Evolutionary conservation across 2,888 invertebrate genomes (phyloP), one percentile per base, ranked within the genome.

Genomic region (Leptinotarsa haldemani): DNA sequence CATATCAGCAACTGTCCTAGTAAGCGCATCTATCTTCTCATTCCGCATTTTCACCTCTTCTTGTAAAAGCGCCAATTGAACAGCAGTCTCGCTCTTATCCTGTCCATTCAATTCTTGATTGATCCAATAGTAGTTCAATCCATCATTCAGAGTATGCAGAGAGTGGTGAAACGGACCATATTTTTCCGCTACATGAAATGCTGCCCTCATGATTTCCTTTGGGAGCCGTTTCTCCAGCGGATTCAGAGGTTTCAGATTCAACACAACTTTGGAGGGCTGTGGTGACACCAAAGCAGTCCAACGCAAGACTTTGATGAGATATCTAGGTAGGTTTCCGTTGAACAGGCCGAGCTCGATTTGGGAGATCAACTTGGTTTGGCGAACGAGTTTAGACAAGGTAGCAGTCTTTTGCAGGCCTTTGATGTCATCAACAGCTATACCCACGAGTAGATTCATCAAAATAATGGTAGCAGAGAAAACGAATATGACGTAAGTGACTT

Each of bases 391-490:
- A 0, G 94, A 94, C 1, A 95, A 88, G 0, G 94, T 95, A 0
- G 95, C 95, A 0, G 95, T 95, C 89, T 95, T 95, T 80, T 95
- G 93, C 16, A 95, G 87, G 0, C 95, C 95, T 85, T 95, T 95
- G 71, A 95, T 95, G 83, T 95, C 95, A 82, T 95, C 95, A 3
- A 95, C 95, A 0, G 95, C 95, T 79, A 95, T 95, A 85, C 95
- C 95, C 16, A 95, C 95, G 1, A 95, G 88, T 0, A 95, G 87
- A 87, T 95, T 95, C 95, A 95, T 95, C 52, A 95, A 88, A 4
- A 95, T 94, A 4, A 95, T 94, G 0, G 95, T 95, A 0, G 95
- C 95, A 83, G 95, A 95, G 81, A 95, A 89, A 4, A 95, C 88
- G 81, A 95, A 95, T 22, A 95, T 87, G 4, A 95, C 93, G 84